phyloP scores from a whole-genome alignment of 2,113 vertebrate genomes.

The Cyanoderma ruficeps region DNA sequence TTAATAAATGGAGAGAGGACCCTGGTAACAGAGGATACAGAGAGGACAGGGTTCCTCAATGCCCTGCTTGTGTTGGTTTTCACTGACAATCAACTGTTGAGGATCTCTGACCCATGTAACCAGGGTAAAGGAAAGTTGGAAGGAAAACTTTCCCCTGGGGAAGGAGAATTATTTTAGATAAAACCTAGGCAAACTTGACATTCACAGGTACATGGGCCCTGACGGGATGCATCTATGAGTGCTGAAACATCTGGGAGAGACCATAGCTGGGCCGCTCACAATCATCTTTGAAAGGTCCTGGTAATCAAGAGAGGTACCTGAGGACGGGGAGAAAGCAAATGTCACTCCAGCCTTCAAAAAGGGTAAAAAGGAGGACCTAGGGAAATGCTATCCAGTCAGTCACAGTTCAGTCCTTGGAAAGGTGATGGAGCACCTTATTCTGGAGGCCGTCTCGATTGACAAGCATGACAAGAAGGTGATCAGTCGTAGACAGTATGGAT shows the following conservation, averaged over 20 bases:
- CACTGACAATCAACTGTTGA: not conserved
- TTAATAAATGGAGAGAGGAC: not conserved
- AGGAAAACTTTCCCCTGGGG: not conserved
- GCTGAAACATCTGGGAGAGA: not conserved
- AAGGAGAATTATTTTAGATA: not conserved
- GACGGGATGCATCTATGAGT: not conserved
- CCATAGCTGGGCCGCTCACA: not conserved
- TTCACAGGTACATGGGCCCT: not conserved
- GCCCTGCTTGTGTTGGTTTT: not conserved
- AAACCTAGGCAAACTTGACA: not conserved
- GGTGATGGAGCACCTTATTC: not conserved
- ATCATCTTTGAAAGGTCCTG: not conserved
- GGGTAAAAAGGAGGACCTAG: not conserved
- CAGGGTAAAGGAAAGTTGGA: not conserved
- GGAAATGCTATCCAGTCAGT: not conserved
- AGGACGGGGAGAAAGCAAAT: not conserved
- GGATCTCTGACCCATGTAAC: not conserved
- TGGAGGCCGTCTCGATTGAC: not conserved
- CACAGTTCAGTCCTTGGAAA: not conserved
- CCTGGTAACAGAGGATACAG: not conserved
- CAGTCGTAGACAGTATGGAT: no score
- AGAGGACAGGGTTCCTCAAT: not conserved
- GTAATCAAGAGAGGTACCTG: no score
- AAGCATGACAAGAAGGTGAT: not conserved
- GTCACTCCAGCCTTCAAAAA: not conserved